These are phyloP conservation scores for Drosophila athabasca DNA, from an alignment of 1,140 invertebrate species.

Conservation along the genomic window DNA sequence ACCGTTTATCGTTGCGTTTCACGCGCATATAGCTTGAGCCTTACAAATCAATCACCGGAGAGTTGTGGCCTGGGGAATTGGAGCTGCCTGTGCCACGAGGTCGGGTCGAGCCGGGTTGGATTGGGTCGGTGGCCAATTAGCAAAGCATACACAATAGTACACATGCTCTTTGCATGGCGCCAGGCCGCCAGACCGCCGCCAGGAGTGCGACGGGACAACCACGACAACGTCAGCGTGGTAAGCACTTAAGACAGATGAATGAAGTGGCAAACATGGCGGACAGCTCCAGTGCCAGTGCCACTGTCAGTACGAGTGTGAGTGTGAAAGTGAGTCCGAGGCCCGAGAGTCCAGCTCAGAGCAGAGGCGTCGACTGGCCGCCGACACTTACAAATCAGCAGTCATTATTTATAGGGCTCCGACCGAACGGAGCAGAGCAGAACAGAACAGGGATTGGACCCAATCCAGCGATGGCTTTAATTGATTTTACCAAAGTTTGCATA, in stretches of 20 bases:
- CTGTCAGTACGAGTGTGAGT: too few relatives aligned
- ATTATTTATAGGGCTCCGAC: slow-evolving; percentile 62
- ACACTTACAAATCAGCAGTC: slow-evolving; percentile 73
- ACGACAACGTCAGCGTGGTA: slow-evolving; percentile 41
- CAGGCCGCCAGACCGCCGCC: slow-evolving; percentile 57
- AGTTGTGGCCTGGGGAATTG: background rate
- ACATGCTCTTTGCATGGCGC: slow-evolving; percentile 73
- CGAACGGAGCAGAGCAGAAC: background rate
- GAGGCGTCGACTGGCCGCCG: slow-evolving; percentile 58
- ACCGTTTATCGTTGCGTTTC: slow-evolving; percentile 75
- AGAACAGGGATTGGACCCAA: too few relatives aligned
- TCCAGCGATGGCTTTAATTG: slow-evolving; percentile 21
- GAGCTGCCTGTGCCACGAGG: background rate
- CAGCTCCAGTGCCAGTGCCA: slow-evolving; percentile 52
- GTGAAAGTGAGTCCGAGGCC: slow-evolving; percentile 10
- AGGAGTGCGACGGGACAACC: slow-evolving; percentile 19
- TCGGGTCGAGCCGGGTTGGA: background rate
- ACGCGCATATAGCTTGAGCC: slow-evolving; percentile 64
- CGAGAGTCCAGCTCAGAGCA: slow-evolving; percentile 48
- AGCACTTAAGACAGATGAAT: slow-evolving; percentile 80
- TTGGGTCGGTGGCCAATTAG: slow-evolving; percentile 58
- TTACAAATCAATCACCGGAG: slow-evolving; percentile 71
- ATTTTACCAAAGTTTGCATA: slow-evolving; percentile 36
- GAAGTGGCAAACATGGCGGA: slow-evolving; percentile 75
- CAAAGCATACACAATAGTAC: slow-evolving; percentile 67